Evolutionary conservation across 2,113 vertebrate species (phyloP).

Genomic region (Passer domesticus): DNA sequence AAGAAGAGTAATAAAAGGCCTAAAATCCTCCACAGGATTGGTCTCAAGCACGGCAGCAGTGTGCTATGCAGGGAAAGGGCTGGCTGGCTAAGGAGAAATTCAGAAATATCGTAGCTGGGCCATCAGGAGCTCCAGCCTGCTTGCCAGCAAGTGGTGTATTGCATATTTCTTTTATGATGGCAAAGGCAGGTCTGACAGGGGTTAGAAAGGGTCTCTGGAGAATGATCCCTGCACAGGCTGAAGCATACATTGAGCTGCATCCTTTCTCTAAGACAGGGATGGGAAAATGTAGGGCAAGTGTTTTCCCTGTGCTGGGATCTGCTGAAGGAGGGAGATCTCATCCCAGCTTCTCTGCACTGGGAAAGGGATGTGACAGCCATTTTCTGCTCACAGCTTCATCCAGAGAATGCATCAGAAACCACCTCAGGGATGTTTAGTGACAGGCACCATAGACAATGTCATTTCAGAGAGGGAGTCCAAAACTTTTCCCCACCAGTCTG

Average conservation of each 20-base stretch:
- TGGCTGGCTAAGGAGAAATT: background rate
- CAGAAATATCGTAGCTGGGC: background rate
- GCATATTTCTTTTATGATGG: background rate
- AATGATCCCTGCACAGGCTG: background rate
- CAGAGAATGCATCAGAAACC: background rate
- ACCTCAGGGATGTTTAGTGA: background rate
- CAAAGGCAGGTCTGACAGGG: background rate
- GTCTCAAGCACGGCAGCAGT: accelerated
- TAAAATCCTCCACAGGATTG: background rate
- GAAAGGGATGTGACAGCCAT: background rate
- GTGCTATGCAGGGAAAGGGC: background rate
- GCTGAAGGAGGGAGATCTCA: background rate
- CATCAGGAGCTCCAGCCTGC: background rate
- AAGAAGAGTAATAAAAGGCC: background rate
- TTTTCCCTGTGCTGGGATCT: background rate
- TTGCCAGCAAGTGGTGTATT: background rate
- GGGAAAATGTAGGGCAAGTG: background rate
- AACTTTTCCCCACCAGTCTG: background rate
- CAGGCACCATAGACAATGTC: background rate
- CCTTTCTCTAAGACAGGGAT: background rate
- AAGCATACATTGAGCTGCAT: background rate
- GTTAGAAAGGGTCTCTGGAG: background rate
- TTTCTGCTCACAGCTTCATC: background rate
- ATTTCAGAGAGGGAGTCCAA: background rate
- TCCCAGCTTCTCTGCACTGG: background rate